Percentiles rank a stretch among this genome's conserved stretches.
These are phyloP conservation scores for Anguilla pacifica DNA, from an alignment of 2,797 vertebrate species.

Conservation along the genomic window DNA sequence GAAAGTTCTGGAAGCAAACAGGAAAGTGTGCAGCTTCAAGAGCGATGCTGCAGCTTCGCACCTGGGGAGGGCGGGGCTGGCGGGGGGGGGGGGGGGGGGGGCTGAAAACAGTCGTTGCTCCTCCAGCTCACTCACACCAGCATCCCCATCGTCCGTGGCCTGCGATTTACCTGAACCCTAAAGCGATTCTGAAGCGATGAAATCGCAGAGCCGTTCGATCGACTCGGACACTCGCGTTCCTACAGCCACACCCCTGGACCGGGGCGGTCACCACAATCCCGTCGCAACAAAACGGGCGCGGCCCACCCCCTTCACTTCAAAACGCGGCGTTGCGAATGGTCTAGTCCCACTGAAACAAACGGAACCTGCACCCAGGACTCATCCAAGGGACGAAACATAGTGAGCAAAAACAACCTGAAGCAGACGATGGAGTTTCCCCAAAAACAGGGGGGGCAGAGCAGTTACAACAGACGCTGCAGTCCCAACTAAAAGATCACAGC, in stretches of 20 bases:
- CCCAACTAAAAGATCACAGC: background rate
- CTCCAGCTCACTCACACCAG: background rate
- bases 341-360: background rate
- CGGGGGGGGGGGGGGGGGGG: no score
- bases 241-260: background rate
- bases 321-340: background rate
- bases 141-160: background rate
- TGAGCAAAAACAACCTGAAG: background rate
- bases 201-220: background rate
- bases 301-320: background rate
- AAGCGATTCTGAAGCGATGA: background rate
- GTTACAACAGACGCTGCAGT: background rate
- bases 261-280: background rate
- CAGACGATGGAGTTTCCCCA: background rate
- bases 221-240: background rate
- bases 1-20: background rate
- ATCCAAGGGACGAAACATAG: background rate
- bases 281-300: background rate
- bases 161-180: background rate
- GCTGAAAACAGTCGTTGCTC: background rate
- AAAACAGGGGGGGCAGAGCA: background rate
- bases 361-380: background rate
- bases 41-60: background rate
- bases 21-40: background rate
- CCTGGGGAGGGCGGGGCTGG: no score